Percentiles rank a stretch among this genome's conserved stretches.
Conservation (phyloP, 1,140 invertebrate genomes). For the Contarinia nasturtii region DNA sequence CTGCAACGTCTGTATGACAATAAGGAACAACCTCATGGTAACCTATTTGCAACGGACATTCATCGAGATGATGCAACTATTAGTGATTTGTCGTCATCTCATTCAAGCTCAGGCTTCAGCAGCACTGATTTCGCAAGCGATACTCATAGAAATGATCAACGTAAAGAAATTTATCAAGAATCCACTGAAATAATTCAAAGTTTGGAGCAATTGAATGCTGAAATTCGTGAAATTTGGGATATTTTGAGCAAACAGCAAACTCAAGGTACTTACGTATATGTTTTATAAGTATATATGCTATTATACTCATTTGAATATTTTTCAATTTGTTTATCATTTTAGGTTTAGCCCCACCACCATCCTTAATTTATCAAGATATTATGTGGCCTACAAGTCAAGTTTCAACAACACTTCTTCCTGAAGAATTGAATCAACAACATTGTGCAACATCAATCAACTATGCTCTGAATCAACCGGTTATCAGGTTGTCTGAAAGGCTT, state of each 20-base stretch:
- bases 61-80: slow-evolving; percentile 29
- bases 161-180: slow-evolving; percentile 30
- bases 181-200: slow-evolving; percentile 48
- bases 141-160: slow-evolving; percentile 15
- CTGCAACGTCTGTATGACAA: slow-evolving; percentile 33
- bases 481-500: slow-evolving; percentile 27
- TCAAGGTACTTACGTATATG: slow-evolving; percentile 4
- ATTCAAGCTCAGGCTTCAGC: slow-evolving; percentile 45
- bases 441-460: slow-evolving; percentile 6
- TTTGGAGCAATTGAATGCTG: slow-evolving; percentile 46
- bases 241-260: slow-evolving; percentile 39
- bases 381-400: slow-evolving; percentile 17
- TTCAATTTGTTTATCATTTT: not conserved
- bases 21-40: slow-evolving; percentile 3
- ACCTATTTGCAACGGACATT: too few relatives aligned
- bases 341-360: not conserved
- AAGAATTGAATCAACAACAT: not conserved
- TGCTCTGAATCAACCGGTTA: slow-evolving; percentile 23
- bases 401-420: not conserved
- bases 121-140: slow-evolving; percentile 42
- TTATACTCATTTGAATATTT: not conserved
- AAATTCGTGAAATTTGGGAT: slow-evolving; percentile 49
- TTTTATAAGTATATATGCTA: not conserved
- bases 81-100: slow-evolving; percentile 40
- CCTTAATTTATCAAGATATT: not conserved